These are phyloP conservation scores for Recurvirostra avosetta DNA, from an alignment of 2,113 vertebrate species.

Conservation along the genomic window DNA sequence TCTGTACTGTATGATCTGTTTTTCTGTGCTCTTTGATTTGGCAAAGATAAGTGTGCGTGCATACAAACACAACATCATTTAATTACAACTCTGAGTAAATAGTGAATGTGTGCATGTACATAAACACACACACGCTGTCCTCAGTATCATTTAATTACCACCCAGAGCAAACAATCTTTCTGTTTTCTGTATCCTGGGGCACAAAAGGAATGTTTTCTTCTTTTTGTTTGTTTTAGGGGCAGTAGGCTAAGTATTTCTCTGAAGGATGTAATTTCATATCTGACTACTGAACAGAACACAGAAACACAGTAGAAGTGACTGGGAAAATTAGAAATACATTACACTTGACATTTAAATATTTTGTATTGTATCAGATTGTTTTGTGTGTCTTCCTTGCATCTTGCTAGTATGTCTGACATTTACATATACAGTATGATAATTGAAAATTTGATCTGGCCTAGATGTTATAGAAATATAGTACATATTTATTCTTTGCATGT, in stretches of 20 bases:
- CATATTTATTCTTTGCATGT: neutral
- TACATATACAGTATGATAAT: neutral
- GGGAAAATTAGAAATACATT: neutral
- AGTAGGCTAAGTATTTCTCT: neutral
- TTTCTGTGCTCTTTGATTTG: neutral
- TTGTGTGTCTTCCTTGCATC: neutral
- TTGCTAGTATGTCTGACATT: neutral
- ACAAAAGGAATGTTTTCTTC: neutral
- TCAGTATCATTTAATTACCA: neutral
- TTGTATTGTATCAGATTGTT: neutral
- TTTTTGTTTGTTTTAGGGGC: neutral
- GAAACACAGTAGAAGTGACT: neutral
- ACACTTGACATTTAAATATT: neutral
- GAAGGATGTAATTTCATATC: neutral
- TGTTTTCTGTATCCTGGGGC: neutral
- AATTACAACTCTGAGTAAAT: neutral
- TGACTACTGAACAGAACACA: neutral
- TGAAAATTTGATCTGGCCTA: neutral
- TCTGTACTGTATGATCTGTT: neutral
- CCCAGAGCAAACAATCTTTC: neutral
- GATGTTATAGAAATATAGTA: neutral
- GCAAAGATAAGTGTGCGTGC: neutral
- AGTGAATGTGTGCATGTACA: neutral
- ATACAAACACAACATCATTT: neutral
- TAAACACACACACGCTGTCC: neutral